phyloP scores from a whole-genome alignment of 2,888 invertebrate species.

The Dolomedes plantarius region DNA sequence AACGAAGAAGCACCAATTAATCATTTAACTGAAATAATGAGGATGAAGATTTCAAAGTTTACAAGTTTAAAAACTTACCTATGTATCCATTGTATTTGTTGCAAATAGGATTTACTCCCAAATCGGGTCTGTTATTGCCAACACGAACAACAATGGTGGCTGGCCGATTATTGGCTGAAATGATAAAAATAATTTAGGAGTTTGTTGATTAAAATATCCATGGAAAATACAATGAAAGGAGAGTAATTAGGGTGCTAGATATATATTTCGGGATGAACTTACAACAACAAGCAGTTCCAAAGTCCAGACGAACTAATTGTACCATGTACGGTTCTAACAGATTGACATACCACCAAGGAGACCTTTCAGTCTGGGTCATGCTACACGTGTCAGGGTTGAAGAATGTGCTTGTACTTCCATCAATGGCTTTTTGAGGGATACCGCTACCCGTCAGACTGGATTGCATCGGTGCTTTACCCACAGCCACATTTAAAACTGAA shows the following conservation, averaged over 20 bases:
- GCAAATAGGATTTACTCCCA: conserved; percentile 93
- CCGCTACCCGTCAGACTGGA: conserved; percentile 88
- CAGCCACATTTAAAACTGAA: conserved; percentile 93
- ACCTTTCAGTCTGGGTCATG: conserved; percentile 83
- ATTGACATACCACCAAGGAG: conserved; percentile 96
- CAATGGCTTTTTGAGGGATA: conserved; percentile 92
- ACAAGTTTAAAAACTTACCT: conserved; percentile 54
- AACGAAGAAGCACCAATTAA: not conserved
- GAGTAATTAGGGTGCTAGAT: no score
- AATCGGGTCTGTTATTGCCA: conserved; percentile 93
- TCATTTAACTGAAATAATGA: not conserved
- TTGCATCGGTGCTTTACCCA: conserved; percentile 96
- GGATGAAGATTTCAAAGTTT: not conserved
- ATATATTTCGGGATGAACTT: conserved; percentile 23
- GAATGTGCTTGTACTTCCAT: conserved; percentile 89
- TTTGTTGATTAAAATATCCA: not conserved
- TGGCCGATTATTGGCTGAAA: conserved; percentile 79
- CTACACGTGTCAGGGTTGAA: conserved; percentile 91
- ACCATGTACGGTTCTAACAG: conserved; percentile 96
- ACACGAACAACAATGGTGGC: conserved; percentile 92
- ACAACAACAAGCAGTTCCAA: conserved; percentile 91
- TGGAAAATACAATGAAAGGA: no score
- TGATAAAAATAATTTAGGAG: not conserved
- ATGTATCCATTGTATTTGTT: conserved; percentile 84
- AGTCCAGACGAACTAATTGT: conserved; percentile 91